Base-by-base conservation (phyloP, 1,140 invertebrate species). In the Manduca sexta region DNA sequence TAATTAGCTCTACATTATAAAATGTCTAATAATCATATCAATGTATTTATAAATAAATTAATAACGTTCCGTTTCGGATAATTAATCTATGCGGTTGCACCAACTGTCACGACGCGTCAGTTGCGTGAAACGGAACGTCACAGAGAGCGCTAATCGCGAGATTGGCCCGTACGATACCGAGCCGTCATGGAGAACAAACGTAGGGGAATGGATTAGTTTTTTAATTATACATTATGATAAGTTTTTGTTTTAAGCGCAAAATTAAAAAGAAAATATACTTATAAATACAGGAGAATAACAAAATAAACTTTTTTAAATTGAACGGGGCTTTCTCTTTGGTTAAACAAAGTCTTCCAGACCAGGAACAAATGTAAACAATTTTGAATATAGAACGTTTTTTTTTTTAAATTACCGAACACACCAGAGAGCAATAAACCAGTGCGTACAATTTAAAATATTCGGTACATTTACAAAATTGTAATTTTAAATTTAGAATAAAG, bases 401-500 rank as follows among this genome's bases (percentile, higher is more conserved):
- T 13, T 43, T 43, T 43, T 12, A 13, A 29, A 30, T 43, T 30
- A 43, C n/a, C 21, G 11, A 43, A 42, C 40, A 54, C 73, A 56
- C 72, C 26, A 55, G 73, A 67, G 74, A 72, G 53, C 69, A 64
- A 72, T 77, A 71, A 59, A 56, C 56, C 50, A 35, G 38, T 42
- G 44, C 40, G 29, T 40, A 47, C 52, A 41, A 56, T 74, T 72
- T 66, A 72, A 81, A 74, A 70, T 69, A 82, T 82, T 78, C 71
- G 60, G 64, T 74, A 63, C 70, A 61, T 71, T 75, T 68, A 79
- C 73, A 70, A 77, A 77, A 81, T 76, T 74, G 73, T 82, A 82
- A 80, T 80, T 82, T 78, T 79, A 84, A 84, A 82, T 80, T 81
- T 84, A 84, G 80, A 84, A 84, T 80, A 80, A 80, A 80, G 76